Conservation (phyloP, 2,113 vertebrate genomes). For the Cathartes aura region DNA sequence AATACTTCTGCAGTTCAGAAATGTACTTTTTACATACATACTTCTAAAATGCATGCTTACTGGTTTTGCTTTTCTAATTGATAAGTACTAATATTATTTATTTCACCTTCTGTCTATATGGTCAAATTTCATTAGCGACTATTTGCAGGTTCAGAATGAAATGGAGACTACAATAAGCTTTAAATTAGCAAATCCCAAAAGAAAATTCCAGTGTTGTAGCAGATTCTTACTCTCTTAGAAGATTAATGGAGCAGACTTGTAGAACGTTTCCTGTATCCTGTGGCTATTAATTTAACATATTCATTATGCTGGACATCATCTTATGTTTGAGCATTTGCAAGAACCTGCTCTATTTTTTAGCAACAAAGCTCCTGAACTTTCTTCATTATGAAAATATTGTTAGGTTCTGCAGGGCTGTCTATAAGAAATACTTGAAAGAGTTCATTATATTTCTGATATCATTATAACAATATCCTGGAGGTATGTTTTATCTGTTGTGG, state of each 20-base stretch:
- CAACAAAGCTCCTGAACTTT: neutral
- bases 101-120: neutral
- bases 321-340: slow-evolving; percentile 1
- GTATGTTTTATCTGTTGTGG: neutral
- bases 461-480: neutral
- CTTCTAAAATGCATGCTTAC: neutral
- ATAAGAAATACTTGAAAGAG: slow-evolving; percentile 16
- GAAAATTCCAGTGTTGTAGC: neutral
- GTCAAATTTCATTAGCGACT: neutral
- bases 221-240: slow-evolving; percentile 27
- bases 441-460: neutral
- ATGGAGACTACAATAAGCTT: neutral
- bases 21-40: neutral
- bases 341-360: neutral
- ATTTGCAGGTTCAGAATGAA: neutral
- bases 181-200: slow-evolving; percentile 23
- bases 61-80: neutral
- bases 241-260: slow-evolving; percentile 38
- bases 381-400: neutral
- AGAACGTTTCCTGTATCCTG: slow-evolving; percentile 37
- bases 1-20: neutral
- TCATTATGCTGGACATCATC: slow-evolving; percentile 34
- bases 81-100: neutral
- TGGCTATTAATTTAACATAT: slow-evolving; percentile 37
- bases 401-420: neutral